Evolutionary conservation across 2,797 vertebrate genomes (phyloP), one percentile per base, ranked within the genome.

Genomic region (Kryptopterus vitreolus): DNA sequence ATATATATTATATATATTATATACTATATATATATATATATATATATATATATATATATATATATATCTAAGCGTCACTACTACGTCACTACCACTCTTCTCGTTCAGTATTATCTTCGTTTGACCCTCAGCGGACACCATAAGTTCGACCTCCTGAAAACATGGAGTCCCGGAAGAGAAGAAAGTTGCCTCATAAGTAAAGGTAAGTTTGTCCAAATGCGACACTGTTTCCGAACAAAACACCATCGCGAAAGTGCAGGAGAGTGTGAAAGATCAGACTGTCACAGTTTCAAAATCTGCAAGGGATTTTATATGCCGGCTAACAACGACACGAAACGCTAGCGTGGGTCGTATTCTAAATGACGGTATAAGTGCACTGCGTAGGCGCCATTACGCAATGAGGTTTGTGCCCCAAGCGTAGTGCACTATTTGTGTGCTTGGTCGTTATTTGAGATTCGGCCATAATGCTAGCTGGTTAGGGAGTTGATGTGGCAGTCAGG

Each of bases 71-170:
- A 22, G 16, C 50, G 29, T 53, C 50, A 72, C 29, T 8, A 10
- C 1, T 12, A 22, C 48, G 2, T 7, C 10, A 10, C 1, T 12
- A 22, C 48, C 4, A 43, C 10, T 53, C 26, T 4, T 18, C 26
- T 52, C 24, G 31, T 29, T 31, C 26, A 5, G 6, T 33, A n/a
- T 33, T 53, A 5, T 26, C 15, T 15, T 2, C 6, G 20, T 77
- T 62, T 86, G 89, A 79, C 78, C 10, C 78, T 66, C 55, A 1
- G 24, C 72, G 18, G 66, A 2, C 58, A 57, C 92, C 89, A 88
- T 93, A 90, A 82, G 81, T 58, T 0, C 10, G 48, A 87, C 85
- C 71, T 84, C 84, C n/a, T n/a, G 81, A 76, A 81, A 84, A 68
- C 29, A 62, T 65, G 71, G 75, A 70, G 79, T 43, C 53, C 46